These are phyloP conservation scores for Meiosimyza platycephala DNA, from an alignment of 2,888 invertebrate species.

Conservation along the genomic window DNA sequence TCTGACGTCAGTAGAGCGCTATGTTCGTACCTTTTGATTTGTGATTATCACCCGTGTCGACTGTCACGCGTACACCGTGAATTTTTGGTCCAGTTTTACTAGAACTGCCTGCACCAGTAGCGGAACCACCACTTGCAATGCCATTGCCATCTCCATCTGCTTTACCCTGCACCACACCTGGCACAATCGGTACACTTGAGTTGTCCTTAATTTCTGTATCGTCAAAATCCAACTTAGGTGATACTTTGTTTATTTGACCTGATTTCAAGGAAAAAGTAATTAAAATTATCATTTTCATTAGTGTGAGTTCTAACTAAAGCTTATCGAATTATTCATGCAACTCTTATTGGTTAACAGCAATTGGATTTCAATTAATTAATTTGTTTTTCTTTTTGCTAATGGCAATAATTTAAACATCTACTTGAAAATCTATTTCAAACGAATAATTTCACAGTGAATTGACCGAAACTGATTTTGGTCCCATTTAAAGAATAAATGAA, in stretches of 20 bases:
- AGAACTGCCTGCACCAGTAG: conserved; percentile 41
- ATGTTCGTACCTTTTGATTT: conserved; percentile 61
- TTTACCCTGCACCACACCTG: conserved; percentile 42
- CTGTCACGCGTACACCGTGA: conserved; percentile 67
- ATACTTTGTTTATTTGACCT: conserved; percentile 62
- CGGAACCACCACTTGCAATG: conserved; percentile 38
- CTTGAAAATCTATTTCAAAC: no score
- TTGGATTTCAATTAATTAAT: no score
- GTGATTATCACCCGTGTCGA: conserved; percentile 65
- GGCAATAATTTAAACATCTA: no score
- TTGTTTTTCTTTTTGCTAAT: no score
- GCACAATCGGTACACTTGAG: conserved; percentile 51
- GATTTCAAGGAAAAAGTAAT: conserved; percentile 37
- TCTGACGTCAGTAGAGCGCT: neutral
- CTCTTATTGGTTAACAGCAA: no score
- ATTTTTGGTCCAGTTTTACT: conserved; percentile 63
- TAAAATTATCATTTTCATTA: neutral
- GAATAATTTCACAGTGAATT: no score
- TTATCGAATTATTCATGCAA: no score
- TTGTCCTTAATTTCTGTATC: conserved; percentile 53
- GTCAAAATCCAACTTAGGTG: conserved; percentile 66
- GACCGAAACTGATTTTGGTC: no score
- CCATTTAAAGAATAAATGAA: no score
- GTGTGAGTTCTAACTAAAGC: no score
- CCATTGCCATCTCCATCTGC: conserved; percentile 38